Base-by-base conservation (phyloP, 2,113 vertebrate species). In the Eptatretus burgeri region DNA sequence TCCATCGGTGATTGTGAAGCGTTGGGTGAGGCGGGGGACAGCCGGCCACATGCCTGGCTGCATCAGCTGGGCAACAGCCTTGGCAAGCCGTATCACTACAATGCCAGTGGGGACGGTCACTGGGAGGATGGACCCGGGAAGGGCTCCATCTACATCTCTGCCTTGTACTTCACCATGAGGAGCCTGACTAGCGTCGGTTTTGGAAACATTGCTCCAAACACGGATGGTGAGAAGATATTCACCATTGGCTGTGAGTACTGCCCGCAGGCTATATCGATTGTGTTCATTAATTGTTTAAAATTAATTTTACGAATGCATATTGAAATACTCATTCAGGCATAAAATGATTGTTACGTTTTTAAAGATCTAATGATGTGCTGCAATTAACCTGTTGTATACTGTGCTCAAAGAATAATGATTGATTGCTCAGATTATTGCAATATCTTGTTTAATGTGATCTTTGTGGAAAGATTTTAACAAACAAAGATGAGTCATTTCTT, bases 151-250 rank as follows among this genome's bases (percentile, higher is more conserved):
- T 60, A 60, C 56, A 20, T 60, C 9, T 60, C 56, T n/a, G n/a
- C 56, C n/a, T 20, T 60, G n/a, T 60, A 60, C 56, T 60, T 60
- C 56, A 60, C 56, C 56, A 60, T 60, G 56, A 60, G 9, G 56
- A 60, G 56, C 56, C 56, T 60, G n/a, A 60, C 56, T 10, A 60
- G 56, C 12, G 56, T 60, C 10, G 56, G 56, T 2, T 60, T 60
- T 20, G 56, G 56, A n/a, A 60, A 60, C 56, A 60, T 60, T 20
- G 56, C 56, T n/a, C 56, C 56, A 10, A 60, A n/a, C 56, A 60
- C 56, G n/a, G 56, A 60, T 20, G 56, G 56, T 10, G 56, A 60
- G 56, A 60, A 60, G 56, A 60, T 60, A n/a, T 60, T 60, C 56
- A 20, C 56, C 56, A 60, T 60, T 20, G 56, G 56, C n/a, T 60